Evolutionary conservation across 92 coral and sea anemone species (phyloP).

Genomic region (Phenganax stokvisi): DNA sequence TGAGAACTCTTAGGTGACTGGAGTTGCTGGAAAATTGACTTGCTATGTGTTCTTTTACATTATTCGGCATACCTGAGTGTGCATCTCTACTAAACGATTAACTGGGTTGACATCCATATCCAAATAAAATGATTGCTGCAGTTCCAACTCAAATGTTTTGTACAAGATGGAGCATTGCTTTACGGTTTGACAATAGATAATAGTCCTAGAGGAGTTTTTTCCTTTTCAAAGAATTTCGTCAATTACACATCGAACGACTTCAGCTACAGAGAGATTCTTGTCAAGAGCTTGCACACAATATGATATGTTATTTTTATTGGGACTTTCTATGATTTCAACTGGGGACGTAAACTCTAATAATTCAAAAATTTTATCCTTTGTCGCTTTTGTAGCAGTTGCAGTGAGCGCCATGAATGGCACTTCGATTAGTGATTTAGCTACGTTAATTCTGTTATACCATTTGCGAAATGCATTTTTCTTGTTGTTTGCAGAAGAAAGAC

Average conservation of each 20-base stretch:
- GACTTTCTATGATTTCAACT: constrained; percentile 41
- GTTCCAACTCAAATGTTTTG: constrained; percentile 19
- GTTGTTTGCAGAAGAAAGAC: constrained; percentile 28
- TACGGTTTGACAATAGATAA: constrained; percentile 43
- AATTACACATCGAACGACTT: constrained; percentile 44
- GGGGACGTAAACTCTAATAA: constrained; percentile 32
- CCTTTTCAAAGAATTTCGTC: constrained; percentile 22
- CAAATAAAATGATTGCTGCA: not conserved
- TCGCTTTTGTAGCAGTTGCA: constrained; percentile 45
- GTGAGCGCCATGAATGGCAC: constrained; percentile 49
- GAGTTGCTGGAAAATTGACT: not conserved
- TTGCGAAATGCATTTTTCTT: constrained; percentile 28
- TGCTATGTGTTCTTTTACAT: constrained; percentile 22
- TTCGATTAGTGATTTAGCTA: constrained; percentile 25
- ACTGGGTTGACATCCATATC: constrained; percentile 2
- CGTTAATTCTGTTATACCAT: constrained; percentile 43
- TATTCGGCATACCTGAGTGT: constrained; percentile 16
- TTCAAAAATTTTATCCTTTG: constrained; percentile 41
- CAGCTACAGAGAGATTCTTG: constrained; percentile 31
- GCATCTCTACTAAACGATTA: constrained; percentile 18
- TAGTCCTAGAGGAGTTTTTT: constrained; percentile 24
- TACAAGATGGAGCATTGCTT: constrained; percentile 28
- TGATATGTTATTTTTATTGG: constrained; percentile 35
- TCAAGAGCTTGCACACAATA: constrained; percentile 40
- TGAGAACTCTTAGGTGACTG: constrained; percentile 13